Base-by-base conservation (phyloP, 92 coral and sea anemone species). In the Ricordea florida region DNA sequence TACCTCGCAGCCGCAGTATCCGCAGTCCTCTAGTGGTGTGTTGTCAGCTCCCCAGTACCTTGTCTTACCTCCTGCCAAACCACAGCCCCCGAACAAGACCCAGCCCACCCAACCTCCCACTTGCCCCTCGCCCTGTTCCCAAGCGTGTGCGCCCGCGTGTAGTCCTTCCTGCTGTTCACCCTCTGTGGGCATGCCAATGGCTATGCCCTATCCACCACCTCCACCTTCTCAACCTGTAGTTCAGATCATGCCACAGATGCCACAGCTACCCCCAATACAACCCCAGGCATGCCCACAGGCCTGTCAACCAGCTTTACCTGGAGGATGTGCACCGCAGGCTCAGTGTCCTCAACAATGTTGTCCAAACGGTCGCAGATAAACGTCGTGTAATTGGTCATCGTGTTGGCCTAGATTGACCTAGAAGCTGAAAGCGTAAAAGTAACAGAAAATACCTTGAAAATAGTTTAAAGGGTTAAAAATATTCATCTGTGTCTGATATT, bases 41-140 rank as follows among this genome's bases (percentile, higher is more conserved):
- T 22, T 44, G 56, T 17, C 71, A 17, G 77, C 81, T 5, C 79
- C 91, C 8, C 80, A 86, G 48, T 86, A 55, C 25, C 78, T 86
- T 2, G 66, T 65, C 15, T 17, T 79, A 2, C 72, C 91, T 24
- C 83, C 91, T 10, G 80, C 80, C 21, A 33, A 48, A 55, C 87
- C 40, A 5, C 68, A 57, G 60, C 76, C 2, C 31, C 62, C 50
- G 45, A 79, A 59, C 79, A 77, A 37, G 34, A 73, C 86, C 1
- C 38, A 72, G 40, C 46, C 69, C 22, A 61, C 71, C 67, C 67
- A 47, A 50, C 8, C 76, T 4, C 38, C 79, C n/a, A 31, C 68
- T 78, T 79, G 72, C 50, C 74, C 86, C 72, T 78, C 91, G 4
- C 91, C 91, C 23, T 86, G 91, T 66, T 48, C 96, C 14, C 87